Percentiles rank a stretch among this genome's conserved stretches.
These are phyloP conservation scores for Macrochelys suwanniensis DNA, from an alignment of 2,797 vertebrate species.

Conservation along the genomic window DNA sequence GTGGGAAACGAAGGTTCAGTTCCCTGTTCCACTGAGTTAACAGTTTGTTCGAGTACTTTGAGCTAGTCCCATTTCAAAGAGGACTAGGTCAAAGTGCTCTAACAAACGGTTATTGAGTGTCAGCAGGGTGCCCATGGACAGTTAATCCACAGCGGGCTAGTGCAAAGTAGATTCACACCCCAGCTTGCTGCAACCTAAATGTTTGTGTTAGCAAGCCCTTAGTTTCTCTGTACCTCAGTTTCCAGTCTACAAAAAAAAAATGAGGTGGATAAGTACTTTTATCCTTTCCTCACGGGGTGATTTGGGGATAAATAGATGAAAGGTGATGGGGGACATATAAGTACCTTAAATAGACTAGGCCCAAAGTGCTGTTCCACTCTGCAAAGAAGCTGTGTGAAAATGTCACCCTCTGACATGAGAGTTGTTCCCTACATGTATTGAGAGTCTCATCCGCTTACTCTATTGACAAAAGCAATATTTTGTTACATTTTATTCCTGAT, in stretches of 20 bases:
- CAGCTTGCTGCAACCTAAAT: no score
- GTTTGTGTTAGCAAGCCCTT: not conserved
- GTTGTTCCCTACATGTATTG: not conserved
- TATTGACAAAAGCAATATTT: not conserved
- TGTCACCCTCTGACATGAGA: not conserved
- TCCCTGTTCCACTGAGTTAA: no score
- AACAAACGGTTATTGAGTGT: not conserved
- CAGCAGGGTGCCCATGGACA: not conserved
- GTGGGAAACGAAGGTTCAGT: no score
- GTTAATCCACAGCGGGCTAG: not conserved
- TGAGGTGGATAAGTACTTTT: not conserved
- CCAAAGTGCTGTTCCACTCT: not conserved
- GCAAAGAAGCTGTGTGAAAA: not conserved
- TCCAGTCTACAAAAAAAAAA: not conserved
- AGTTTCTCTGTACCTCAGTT: no score
- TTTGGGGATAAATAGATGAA: accelerated
- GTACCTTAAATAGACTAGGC: not conserved
- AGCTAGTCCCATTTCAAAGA: not conserved
- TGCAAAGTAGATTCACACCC: no score
- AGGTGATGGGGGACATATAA: not conserved
- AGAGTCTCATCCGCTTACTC: not conserved
- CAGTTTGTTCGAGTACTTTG: not conserved
- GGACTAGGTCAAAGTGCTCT: not conserved
- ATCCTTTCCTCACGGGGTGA: not conserved
- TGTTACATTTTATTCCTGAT: not conserved